Conservation (phyloP, 2,888 invertebrate genomes). For the Chloroclystis v-ata region DNA sequence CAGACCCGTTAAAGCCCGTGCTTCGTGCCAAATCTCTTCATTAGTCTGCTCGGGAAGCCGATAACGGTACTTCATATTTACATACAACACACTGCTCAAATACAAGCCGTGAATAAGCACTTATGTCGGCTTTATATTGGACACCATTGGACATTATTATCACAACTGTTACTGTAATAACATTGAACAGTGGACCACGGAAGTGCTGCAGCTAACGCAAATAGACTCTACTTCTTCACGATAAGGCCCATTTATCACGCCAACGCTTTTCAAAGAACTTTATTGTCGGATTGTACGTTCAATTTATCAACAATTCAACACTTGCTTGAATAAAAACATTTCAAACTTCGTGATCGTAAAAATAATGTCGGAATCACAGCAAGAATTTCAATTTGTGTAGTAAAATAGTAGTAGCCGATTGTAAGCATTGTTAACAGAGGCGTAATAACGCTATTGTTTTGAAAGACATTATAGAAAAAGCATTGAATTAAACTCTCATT, state of each 20-base stretch:
- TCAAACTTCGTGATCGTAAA: conserved; percentile 18
- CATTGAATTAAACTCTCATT: conserved; percentile 61
- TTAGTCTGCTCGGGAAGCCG: conserved; percentile 61
- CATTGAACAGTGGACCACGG: conserved; percentile 14
- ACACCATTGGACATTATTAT: conserved; percentile 15
- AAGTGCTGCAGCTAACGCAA: conserved; percentile 7
- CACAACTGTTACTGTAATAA: conserved; percentile 17
- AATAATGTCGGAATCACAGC: conserved; percentile 15
- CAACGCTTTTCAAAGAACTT: conserved; percentile 7
- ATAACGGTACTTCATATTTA: conserved; percentile 59
- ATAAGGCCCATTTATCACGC: conserved; percentile 18
- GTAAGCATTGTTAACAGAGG: conserved; percentile 23
- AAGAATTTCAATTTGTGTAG: conserved; percentile 25
- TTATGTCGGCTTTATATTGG: conserved; percentile 22
- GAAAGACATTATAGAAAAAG: conserved; percentile 52
- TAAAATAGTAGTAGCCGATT: conserved; percentile 21
- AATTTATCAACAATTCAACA: conserved; percentile 17
- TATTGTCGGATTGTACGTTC: conserved; percentile 8
- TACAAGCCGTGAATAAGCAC: conserved; percentile 45
- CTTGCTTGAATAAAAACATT: conserved; percentile 16
- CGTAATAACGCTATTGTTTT: conserved; percentile 43
- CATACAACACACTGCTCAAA: conserved; percentile 47
- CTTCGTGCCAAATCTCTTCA: conserved; percentile 75
- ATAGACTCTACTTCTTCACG: conserved; percentile 12
- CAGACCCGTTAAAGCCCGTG: conserved; percentile 62